Evolutionary conservation across 2,888 invertebrate species (phyloP).

Genomic region (Crioceris asparagi): DNA sequence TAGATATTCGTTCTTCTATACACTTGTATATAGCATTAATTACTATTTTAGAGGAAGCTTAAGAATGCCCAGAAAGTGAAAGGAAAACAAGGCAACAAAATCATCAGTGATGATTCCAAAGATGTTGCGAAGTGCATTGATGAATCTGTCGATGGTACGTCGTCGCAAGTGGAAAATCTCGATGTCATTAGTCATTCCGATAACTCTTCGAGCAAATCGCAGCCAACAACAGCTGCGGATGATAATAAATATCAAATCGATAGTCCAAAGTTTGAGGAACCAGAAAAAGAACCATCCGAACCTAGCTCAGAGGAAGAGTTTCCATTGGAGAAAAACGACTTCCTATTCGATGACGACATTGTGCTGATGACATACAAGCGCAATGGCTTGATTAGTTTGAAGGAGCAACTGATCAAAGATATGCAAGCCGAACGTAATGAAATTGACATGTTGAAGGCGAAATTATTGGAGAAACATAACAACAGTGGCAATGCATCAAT

Average conservation of each 20-base stretch:
- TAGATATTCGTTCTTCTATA: no score
- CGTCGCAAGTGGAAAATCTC: conserved; percentile 4
- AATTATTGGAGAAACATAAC: conserved; percentile 7
- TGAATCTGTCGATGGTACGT: conserved; percentile 7
- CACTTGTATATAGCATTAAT: no score
- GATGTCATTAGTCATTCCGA: conserved; percentile 8
- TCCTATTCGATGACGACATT: conserved; percentile 26
- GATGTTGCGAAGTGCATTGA: conserved; percentile 10
- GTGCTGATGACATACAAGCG: conserved; percentile 52
- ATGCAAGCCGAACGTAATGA: conserved; percentile 65
- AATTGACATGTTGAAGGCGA: conserved; percentile 38
- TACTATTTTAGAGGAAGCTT: conserved; percentile 26
- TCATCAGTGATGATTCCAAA: conserved; percentile 10
- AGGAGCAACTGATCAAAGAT: conserved; percentile 55
- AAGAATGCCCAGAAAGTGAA: conserved; percentile 26
- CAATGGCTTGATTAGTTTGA: conserved; percentile 54
- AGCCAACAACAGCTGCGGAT: conserved; percentile 6
- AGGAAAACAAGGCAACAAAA: conserved; percentile 15
- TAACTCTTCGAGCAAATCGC: conserved; percentile 11
- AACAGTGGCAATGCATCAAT: conserved; percentile 9
- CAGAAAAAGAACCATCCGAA: conserved; percentile 6
- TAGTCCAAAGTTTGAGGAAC: not conserved
- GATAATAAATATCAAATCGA: no score
- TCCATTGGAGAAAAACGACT: conserved; percentile 15
- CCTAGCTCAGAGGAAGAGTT: conserved; percentile 12